Evolutionary conservation across 2,888 invertebrate genomes (phyloP).

Genomic region (Ennomos quercinarius): DNA sequence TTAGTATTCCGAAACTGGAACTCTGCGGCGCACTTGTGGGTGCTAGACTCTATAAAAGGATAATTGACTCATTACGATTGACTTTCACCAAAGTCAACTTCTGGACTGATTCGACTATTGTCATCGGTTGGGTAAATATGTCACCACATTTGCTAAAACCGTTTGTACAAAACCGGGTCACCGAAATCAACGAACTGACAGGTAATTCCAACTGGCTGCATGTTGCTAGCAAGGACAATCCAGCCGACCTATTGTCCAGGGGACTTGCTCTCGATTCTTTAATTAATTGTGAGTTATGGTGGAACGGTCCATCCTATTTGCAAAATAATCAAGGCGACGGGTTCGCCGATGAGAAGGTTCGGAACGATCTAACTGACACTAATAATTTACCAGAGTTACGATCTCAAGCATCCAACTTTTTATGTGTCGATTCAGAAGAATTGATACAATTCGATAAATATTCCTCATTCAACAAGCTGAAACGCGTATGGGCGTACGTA

Average conservation of each 20-base stretch:
- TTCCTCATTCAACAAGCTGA: conserved; percentile 15
- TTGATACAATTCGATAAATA: conserved; percentile 17
- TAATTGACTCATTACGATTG: too few relatives aligned
- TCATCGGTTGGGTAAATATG: too few relatives aligned
- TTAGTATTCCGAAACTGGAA: too few relatives aligned
- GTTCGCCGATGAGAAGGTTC: background rate
- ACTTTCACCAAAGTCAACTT: too few relatives aligned
- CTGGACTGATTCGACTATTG: too few relatives aligned
- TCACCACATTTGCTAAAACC: too few relatives aligned
- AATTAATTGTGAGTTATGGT: conserved; percentile 10
- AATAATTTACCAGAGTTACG: background rate
- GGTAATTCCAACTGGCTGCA: too few relatives aligned
- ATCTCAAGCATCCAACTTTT: background rate
- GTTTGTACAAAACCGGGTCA: too few relatives aligned
- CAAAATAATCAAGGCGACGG: background rate
- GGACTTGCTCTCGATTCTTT: conserved; percentile 10
- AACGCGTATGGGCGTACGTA: conserved; percentile 3
- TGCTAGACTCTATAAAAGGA: too few relatives aligned
- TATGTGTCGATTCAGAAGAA: background rate
- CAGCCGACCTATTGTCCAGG: conserved; percentile 11
- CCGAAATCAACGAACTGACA: too few relatives aligned
- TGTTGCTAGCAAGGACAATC: too few relatives aligned
- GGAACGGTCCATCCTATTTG: conserved; percentile 20
- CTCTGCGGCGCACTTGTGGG: too few relatives aligned
- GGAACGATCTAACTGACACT: background rate